Evolutionary conservation across 2,888 invertebrate genomes (phyloP).

Genomic region (Netelia fuscicornis): DNA sequence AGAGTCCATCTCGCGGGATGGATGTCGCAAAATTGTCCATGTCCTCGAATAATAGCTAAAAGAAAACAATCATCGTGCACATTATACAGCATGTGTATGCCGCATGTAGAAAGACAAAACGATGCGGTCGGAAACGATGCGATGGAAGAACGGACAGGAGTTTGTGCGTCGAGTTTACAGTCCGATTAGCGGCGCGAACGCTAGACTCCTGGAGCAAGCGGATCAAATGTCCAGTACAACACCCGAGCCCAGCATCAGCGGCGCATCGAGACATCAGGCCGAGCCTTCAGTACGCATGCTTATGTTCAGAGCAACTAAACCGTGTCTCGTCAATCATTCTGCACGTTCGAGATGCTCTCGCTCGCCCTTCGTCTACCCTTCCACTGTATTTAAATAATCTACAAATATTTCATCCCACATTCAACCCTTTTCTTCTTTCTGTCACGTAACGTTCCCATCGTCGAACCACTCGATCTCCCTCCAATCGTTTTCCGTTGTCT

Average conservation of each 20-base stretch:
- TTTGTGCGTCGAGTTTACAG: slow-evolving; percentile 81
- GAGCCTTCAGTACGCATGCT: slow-evolving; percentile 84
- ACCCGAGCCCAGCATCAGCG: slow-evolving; percentile 80
- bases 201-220: slow-evolving; percentile 81
- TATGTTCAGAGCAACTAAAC: slow-evolving; percentile 75
- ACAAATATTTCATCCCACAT: slow-evolving; percentile 5
- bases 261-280: slow-evolving; percentile 78
- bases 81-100: slow-evolving; percentile 82
- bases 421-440: slow-evolving; percentile 12
- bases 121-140: slow-evolving; percentile 77
- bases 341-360: slow-evolving; percentile 13
- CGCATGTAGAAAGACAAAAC: slow-evolving; percentile 84
- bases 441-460: slow-evolving; percentile 3
- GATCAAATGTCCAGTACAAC: slow-evolving; percentile 81
- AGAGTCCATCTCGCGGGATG: too few species aligned
- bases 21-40: neutral
- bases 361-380: slow-evolving; percentile 21
- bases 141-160: slow-evolving; percentile 83
- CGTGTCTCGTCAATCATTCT: slow-evolving; percentile 44
- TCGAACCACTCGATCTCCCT: neutral
- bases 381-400: neutral
- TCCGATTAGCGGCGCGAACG: slow-evolving; percentile 81
- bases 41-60: neutral
- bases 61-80: slow-evolving; percentile 60
- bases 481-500: slow-evolving; percentile 27